Percentiles rank a stretch among this genome's conserved stretches.
Evolutionary conservation across 2,113 vertebrate genomes (phyloP).

Genomic region (Galemys pyrenaicus): DNA sequence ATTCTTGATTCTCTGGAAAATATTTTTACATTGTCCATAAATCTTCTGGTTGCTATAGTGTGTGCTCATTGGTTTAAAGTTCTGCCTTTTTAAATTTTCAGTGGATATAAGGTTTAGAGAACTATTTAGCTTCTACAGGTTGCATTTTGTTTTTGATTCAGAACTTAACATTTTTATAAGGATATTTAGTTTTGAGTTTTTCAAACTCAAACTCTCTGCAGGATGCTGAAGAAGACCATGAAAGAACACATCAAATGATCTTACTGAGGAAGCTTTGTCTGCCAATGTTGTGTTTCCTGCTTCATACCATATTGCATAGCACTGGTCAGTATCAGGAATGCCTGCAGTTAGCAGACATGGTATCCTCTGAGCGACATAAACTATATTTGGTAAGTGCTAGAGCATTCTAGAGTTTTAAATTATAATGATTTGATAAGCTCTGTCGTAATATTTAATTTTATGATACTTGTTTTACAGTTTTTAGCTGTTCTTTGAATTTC

Average conservation of each 20-base stretch:
- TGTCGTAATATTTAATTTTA: neutral
- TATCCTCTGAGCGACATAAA: conserved; percentile 93
- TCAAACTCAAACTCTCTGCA: conserved; percentile 67
- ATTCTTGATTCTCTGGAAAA: neutral
- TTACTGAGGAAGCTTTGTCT: conserved; percentile 93
- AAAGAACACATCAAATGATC: conserved; percentile 93
- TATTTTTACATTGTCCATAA: too few relatives aligned
- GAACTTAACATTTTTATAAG: neutral
- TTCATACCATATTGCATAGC: conserved; percentile 94
- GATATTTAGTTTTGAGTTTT: neutral
- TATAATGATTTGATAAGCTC: neutral
- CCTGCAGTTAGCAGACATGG: conserved; percentile 93
- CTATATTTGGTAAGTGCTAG: conserved; percentile 89
- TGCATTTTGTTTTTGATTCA: neutral
- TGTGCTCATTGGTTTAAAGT: neutral
- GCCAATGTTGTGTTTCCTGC: conserved; percentile 93
- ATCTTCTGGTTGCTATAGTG: neutral
- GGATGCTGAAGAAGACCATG: conserved; percentile 92
- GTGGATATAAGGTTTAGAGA: conserved; percentile 1
- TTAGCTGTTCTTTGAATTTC: conserved; percentile 30
- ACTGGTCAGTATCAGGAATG: conserved; percentile 95
- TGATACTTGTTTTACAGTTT: conserved; percentile 10
- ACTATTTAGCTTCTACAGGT: neutral
- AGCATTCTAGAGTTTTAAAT: neutral
- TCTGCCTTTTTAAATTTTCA: neutral